phyloP scores from a whole-genome alignment of 2,888 invertebrate genomes.

The Epistrophe eligans region DNA sequence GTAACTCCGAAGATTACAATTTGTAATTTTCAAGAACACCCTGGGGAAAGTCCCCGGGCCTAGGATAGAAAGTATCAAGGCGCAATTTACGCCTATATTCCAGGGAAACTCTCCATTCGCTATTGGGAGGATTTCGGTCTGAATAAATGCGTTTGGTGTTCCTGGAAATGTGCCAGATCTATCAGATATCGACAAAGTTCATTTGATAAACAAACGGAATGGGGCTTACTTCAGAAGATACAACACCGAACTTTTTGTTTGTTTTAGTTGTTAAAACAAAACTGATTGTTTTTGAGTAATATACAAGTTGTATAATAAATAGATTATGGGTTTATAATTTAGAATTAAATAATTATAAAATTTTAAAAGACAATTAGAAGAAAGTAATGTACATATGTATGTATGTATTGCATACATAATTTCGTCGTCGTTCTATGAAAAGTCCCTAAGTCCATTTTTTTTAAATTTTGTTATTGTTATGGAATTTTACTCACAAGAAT shows the following conservation, averaged over 20 bases:
- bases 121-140: constrained; percentile 79
- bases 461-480: too few species aligned
- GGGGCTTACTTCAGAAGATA: constrained; percentile 82
- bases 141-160: constrained; percentile 81
- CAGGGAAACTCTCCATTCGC: constrained; percentile 81
- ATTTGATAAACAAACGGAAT: constrained; percentile 78
- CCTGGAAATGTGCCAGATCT: constrained; percentile 83
- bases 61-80: constrained; percentile 84
- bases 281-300: too few species aligned
- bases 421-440: too few species aligned
- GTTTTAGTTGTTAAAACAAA: too few species aligned
- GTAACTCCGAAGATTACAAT: constrained; percentile 79
- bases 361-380: too few species aligned
- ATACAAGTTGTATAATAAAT: too few species aligned
- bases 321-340: too few species aligned
- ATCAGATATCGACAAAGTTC: constrained; percentile 81
- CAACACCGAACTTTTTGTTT: constrained; percentile 76
- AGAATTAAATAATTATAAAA: too few species aligned
- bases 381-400: too few species aligned
- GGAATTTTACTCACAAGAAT: too few species aligned
- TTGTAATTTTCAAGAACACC: constrained; percentile 75
- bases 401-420: too few species aligned
- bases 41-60: constrained; percentile 84
- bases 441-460: too few species aligned
- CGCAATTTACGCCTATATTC: constrained; percentile 82